Base-by-base conservation (phyloP, 37 sponge, comb jelly and placozoan species). In the Cladorhizidae sp. region DNA sequence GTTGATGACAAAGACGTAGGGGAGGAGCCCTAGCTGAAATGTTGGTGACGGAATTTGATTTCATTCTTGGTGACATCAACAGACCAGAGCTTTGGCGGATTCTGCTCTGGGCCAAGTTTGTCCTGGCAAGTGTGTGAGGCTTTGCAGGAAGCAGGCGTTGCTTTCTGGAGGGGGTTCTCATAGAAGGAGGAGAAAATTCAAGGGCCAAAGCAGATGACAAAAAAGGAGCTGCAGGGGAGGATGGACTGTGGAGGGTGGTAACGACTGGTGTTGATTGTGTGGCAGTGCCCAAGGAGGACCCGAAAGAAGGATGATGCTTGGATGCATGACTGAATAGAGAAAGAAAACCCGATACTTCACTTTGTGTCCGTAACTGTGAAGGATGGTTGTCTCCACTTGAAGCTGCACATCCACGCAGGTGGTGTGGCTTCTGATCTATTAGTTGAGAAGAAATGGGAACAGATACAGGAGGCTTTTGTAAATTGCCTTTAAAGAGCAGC, bases 61-160 rank as follows among this genome's bases (percentile, higher is more conserved):
- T 50, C 65, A 8, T 57, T 14, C 18, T 49, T 22, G 40, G 40
- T 0, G 40, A 29, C 39, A 0, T 39, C 1, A 40, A 22, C 35
- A 76, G 7, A 8, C 32, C 62, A 61, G 77, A 61, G 28, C 35
- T 22, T 8, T 25, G 43, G 18, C 40, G n/a, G 1, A 51, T 33
- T 54, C 80, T 64, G 3, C 35, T 1, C 52, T 43, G 56, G 8
- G 80, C 35, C 22, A 79, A 0, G 69, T 79, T 67, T 52, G 69
- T 79, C 33, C 69, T 79, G n/a, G 69, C 80, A 25, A 43, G 67
- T 8, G 80, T 79, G 80, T 79, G 80, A 20, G 80, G 80, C 69
- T 79, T 79, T 25, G 28, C 7, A 18, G 56, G 80, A 18, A 40
- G 69, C 35, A 79, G 37, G 2, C 40, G 50, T 37, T 26, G 33